Percentiles rank a stretch among this genome's conserved stretches.
Conservation (phyloP, 2,888 invertebrate genomes). For the Lasioglossum oenotherae region DNA sequence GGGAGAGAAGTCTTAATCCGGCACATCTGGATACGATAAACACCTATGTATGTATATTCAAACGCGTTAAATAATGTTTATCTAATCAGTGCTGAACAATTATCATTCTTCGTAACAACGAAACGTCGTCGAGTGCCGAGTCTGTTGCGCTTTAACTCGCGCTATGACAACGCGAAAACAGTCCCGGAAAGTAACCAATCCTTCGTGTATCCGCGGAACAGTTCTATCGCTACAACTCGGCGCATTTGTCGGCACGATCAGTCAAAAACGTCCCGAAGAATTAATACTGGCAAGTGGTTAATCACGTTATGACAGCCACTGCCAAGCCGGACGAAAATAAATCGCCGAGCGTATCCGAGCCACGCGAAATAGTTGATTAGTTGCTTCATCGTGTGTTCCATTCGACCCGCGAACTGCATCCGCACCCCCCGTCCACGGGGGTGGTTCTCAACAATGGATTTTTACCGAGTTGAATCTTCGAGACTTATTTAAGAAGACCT, state of each 20-base stretch:
- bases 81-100: too few relatives aligned
- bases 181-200: too few relatives aligned
- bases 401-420: not conserved
- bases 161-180: too few relatives aligned
- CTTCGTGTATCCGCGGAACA: not conserved
- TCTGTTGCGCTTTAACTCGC: too few relatives aligned
- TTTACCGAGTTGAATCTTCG: too few relatives aligned
- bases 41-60: too few relatives aligned
- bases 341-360: conserved; percentile 34
- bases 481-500: too few relatives aligned
- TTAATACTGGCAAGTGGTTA: conserved; percentile 21
- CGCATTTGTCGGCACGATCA: not conserved
- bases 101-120: too few relatives aligned
- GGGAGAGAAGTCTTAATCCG: too few relatives aligned
- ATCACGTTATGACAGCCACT: conserved; percentile 37
- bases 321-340: conserved; percentile 43
- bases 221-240: not conserved
- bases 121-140: too few relatives aligned
- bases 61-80: too few relatives aligned
- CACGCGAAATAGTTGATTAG: conserved; percentile 33
- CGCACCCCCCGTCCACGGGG: not conserved
- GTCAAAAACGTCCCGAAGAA: not conserved
- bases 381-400: not conserved
- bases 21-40: too few relatives aligned
- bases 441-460: not conserved